Evolutionary conservation across 2,888 invertebrate species (phyloP), one percentile per base, ranked within the genome.

Genomic region (Sesamia inferens): DNA sequence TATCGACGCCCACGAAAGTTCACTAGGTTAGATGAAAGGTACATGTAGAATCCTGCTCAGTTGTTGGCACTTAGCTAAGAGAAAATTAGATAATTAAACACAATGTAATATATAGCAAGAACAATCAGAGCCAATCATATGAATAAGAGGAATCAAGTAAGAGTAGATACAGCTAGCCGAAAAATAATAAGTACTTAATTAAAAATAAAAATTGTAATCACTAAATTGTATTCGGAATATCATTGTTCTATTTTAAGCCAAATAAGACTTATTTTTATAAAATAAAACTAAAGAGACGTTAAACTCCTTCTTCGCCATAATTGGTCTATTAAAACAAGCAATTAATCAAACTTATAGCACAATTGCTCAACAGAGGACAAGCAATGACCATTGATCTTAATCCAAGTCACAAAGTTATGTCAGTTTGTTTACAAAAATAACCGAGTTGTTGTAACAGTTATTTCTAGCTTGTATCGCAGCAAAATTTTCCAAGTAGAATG

Each of bases 311-410:
- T 81, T 77, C 68, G 74, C 81, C 72, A 85, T 90, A 90, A 92
- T 91, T 88, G 88, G 85, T 90, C 90, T 89, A 92, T 92, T 92
- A 92, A 90, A 86, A 89, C 85, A 79, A 83, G 81, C 89, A 88
- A 92, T 94, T 93, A 92, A 93, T 93, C 92, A 92, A 92, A 88
- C 77, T 81, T 69, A 73, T 82, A 77, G 74, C 64, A 68, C 82
- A 83, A 82, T 72, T 81, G 72, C 79, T 74, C 64, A 61, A 76
- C 69, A 39, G 78, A 39, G 57, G 64, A 71, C 69, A 70, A 73
- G 68, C 73, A 78, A 78, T 73, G 68, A 79, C 65, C 86, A 81
- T 88, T 76, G 74, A 76, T 87, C 81, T 82, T 79, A 85, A 88
- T 86, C 61, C 65, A 81, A 70, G 61, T 72, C 63, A 65, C 48